Evolutionary conservation across 2,113 vertebrate species (phyloP).

Genomic region (Sakesphorus luctuosus): DNA sequence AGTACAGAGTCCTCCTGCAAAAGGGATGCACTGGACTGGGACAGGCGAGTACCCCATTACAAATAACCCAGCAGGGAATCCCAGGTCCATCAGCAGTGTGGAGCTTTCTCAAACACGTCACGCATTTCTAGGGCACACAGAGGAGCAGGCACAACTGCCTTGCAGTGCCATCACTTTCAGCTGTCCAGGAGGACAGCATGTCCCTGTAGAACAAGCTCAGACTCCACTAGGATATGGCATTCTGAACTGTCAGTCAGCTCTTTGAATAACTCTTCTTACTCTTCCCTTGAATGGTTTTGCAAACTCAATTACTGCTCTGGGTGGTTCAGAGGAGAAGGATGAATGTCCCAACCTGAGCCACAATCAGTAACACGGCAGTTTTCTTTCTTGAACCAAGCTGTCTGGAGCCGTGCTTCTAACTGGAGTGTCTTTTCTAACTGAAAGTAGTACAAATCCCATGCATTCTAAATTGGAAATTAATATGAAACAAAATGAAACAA

Average conservation of each 20-base stretch:
- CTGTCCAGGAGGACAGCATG: not conserved
- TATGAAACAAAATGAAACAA: not conserved
- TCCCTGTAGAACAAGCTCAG: not conserved
- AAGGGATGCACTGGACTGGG: not conserved
- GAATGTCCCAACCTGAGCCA: not conserved
- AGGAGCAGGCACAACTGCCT: not conserved
- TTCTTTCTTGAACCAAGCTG: not conserved
- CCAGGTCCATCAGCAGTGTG: not conserved
- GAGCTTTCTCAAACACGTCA: not conserved
- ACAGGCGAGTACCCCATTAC: too few species aligned
- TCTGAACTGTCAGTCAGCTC: not conserved
- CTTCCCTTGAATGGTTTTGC: not conserved
- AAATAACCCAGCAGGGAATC: not conserved
- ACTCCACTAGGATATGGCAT: not conserved
- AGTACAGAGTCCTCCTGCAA: not conserved
- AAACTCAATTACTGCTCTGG: not conserved
- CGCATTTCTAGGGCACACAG: not conserved
- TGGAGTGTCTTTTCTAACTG: not conserved
- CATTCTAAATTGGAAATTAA: not conserved
- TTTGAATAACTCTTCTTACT: not conserved
- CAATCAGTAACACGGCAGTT: rapidly evolving
- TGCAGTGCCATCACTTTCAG: not conserved
- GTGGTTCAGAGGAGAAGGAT: not conserved
- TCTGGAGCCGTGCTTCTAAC: not conserved
- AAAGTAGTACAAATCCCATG: not conserved